Evolutionary conservation across 1,140 invertebrate genomes (phyloP), one percentile per base, ranked within the genome.

Genomic region (Trichonephila clavata): DNA sequence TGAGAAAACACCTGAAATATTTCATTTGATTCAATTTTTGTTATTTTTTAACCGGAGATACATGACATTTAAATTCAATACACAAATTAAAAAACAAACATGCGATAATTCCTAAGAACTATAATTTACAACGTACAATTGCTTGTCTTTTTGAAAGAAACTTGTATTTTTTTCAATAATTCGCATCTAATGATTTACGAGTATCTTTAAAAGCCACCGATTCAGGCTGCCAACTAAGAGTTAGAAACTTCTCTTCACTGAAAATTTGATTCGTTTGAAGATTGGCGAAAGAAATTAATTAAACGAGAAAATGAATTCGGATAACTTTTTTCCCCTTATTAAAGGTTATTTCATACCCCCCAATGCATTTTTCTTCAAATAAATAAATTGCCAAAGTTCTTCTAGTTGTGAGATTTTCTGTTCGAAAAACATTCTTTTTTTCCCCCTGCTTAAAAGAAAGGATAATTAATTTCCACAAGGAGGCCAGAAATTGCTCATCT

Each of bases 391-490:
- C 61, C 61, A 18, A 20, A 63, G 61, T 63, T 63, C 61, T 63
- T 63, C 61, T 63, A 18, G 21, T 63, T 63, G 21, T 63, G 61
- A 63, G 61, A 27, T 71, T 13, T 27, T 4, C 27, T 68, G 21
- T 24, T 68, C 65, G 65, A 68, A 24, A 24, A n/a, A 24, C 4
- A 7, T 10, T 68, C 16, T 61, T 61, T 61, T 18, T 81, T 43
- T 32, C 43, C 43, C 43, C 43, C n/a, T 50, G 50, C 21, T 43
- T 43, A 57, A 83, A 83, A 57, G 50, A 83, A 50, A 50, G 39
- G 80, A 81, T 43, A 81, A 81, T 83, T 83, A 83, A 83, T 83
- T 83, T 83, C 50, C 20, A 57, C 20, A 83, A 83, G 80, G 24
- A 71, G 24, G 24, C 24, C 68, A 24, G n/a, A 68, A 68, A 68